Evolutionary conservation across 2,113 vertebrate genomes (phyloP).

Genomic region (Chrysemys picta): DNA sequence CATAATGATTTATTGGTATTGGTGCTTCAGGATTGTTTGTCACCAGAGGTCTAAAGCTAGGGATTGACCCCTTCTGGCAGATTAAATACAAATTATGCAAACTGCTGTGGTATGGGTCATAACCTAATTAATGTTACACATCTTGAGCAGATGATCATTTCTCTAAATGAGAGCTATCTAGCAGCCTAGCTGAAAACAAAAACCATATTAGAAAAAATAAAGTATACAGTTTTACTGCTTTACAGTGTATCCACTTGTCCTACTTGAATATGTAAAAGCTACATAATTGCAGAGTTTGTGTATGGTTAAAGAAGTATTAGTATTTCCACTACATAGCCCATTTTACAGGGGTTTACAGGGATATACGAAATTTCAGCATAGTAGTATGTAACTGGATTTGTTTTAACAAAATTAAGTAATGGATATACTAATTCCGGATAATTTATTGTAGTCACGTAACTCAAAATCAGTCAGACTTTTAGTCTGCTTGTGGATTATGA

Average conservation of each 20-base stretch:
- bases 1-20: slow-evolving; percentile 46
- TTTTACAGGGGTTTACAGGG: not conserved
- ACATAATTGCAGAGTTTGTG: not conserved
- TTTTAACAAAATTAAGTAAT: not conserved
- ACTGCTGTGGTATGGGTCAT: slow-evolving; percentile 46
- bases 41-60: slow-evolving; percentile 30
- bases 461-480: not conserved
- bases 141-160: slow-evolving; percentile 62
- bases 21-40: slow-evolving; percentile 26
- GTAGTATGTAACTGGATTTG: not conserved
- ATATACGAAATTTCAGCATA: not conserved
- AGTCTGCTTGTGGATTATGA: not conserved
- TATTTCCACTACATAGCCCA: not conserved
- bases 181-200: not conserved
- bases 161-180: slow-evolving; percentile 45
- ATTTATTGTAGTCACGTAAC: not conserved
- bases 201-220: not conserved
- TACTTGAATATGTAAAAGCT: not conserved
- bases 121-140: slow-evolving; percentile 71
- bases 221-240: not conserved
- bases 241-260: not conserved
- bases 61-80: slow-evolving; percentile 74
- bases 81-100: slow-evolving; percentile 77
- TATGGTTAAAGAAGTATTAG: not conserved
- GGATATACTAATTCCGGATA: not conserved